Base-by-base conservation (phyloP, 2,888 invertebrate genomes). In the Lypha dubia region DNA sequence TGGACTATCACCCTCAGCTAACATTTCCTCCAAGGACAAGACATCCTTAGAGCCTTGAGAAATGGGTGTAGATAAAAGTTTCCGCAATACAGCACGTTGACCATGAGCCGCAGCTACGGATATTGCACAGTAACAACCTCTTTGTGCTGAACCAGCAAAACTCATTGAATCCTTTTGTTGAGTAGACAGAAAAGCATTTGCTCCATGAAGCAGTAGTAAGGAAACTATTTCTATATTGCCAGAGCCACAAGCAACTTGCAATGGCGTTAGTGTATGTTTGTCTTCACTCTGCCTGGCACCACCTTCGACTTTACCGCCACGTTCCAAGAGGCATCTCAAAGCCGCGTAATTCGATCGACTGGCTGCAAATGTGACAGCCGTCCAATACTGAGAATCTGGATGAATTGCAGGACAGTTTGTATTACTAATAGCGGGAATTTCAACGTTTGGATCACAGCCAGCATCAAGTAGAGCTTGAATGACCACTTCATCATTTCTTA, bases 21-120 rank as follows among this genome's bases (percentile, higher is more conserved):
- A 93, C 92, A 97, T 98, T 92, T 98, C 98, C 91, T 97, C 97
- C 74, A 98, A 93, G 0, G 97, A 97, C 35, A 98, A 93, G 35
- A 97, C 96, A 86, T 97, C 96, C 89, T 94, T 94, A 86, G 92
- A 95, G 87, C 95, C 93, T 86, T 94, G 95, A 87, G 93, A 94
- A 68, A 95, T 93, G 0, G 96, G 96, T 90, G 96, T 96, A 0
- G 96, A 94, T n/a, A 96, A 92, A 32, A 96, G 91, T 87, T 97
- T 96, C 80, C 97, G 95, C 58, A 98, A 93, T 86, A 96, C 95
- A 0, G 94, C 93, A 68, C 97, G 94, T 71, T 97, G 96, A 0
- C 98, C 98, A 91, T 98, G 97, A 0, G 96, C 95, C 44, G 98
- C 97, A 28, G 98, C 97, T 13, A 98, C 96, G 0, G 97, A 96